phyloP scores from a whole-genome alignment of 2,888 invertebrate species.

The Neoaliturus tenellus region DNA sequence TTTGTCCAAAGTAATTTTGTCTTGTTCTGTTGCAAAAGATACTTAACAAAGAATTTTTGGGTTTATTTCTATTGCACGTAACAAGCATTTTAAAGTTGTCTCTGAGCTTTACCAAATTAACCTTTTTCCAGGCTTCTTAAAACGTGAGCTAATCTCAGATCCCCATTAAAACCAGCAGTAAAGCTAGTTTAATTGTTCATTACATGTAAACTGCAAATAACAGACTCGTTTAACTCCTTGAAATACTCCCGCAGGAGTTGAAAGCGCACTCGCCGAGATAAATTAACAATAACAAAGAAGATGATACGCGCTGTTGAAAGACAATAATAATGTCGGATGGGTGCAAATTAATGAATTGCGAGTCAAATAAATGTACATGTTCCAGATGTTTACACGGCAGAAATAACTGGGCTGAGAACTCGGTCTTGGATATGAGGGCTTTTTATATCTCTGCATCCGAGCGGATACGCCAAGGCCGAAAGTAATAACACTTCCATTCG shows the following conservation, averaged over 20 bases:
- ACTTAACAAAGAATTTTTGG: too few species aligned
- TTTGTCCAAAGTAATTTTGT: too few species aligned
- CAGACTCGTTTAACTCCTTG: background rate
- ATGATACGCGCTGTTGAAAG: background rate
- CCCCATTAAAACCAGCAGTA: too few species aligned
- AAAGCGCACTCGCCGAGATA: background rate
- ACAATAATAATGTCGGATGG: background rate
- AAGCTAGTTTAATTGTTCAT: too few species aligned
- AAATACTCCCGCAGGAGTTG: background rate
- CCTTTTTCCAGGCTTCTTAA: too few species aligned
- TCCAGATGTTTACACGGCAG: conserved; percentile 25
- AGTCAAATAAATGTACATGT: conserved; percentile 30
- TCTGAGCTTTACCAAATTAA: too few species aligned
- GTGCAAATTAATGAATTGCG: conserved; percentile 25
- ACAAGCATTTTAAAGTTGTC: too few species aligned
- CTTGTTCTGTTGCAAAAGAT: too few species aligned
- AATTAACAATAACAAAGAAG: background rate
- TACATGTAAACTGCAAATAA: background rate
- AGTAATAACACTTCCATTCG: background rate
- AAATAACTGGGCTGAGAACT: background rate
- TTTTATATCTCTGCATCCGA: conserved; percentile 4
- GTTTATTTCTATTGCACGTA: too few species aligned
- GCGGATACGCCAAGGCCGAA: background rate
- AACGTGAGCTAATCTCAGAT: too few species aligned
- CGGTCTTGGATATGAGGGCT: background rate